A percentile compares a stretch with the other conserved stretches of the same genome.
Evolutionary conservation across 1,140 invertebrate genomes (phyloP).

Genomic region (Pogonognathellus flavescens): DNA sequence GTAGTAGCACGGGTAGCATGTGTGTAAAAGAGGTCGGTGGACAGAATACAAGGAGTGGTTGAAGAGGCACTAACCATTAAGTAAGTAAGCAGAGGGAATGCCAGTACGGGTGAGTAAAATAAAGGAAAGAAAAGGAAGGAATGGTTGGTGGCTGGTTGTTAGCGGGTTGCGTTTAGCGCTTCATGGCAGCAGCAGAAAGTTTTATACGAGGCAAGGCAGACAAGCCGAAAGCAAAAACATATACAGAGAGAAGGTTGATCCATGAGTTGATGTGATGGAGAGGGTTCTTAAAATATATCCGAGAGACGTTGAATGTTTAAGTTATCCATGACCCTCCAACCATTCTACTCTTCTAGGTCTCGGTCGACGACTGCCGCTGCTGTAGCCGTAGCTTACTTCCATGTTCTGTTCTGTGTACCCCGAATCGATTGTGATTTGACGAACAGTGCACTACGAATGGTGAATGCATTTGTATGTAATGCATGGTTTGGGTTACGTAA

Average conservation of each 20-base stretch:
- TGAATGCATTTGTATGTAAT: not conserved
- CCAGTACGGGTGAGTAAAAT: slow-evolving; percentile 13
- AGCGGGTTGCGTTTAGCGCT: not conserved
- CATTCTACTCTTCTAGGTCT: slow-evolving; percentile 34
- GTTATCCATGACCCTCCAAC: slow-evolving; percentile 37
- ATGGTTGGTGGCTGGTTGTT: slow-evolving; percentile 24
- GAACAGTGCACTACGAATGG: slow-evolving; percentile 1
- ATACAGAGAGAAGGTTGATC: slow-evolving; percentile 4
- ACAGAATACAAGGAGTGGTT: slow-evolving; percentile 16
- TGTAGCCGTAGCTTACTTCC: not conserved
- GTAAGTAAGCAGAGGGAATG: slow-evolving; percentile 2
- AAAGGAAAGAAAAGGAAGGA: slow-evolving; percentile 14
- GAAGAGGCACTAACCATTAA: slow-evolving; percentile 19
- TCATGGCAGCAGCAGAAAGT: not conserved
- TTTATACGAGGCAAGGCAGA: not conserved
- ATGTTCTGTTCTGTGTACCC: slow-evolving; percentile 4
- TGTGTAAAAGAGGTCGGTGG: slow-evolving; percentile 21
- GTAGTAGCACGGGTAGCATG: slow-evolving; percentile 29
- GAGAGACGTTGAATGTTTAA: slow-evolving; percentile 32
- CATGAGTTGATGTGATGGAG: slow-evolving; percentile 38
- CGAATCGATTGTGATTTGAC: slow-evolving; percentile 31
- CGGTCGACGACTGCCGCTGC: slow-evolving; percentile 10
- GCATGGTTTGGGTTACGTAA: not conserved
- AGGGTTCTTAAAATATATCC: slow-evolving; percentile 40
- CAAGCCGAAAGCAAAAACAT: not conserved